A percentile compares a stretch with the other conserved stretches of the same genome.
phyloP scores from a whole-genome alignment of 2,888 invertebrate genomes.

The Leistus spinibarbis region DNA sequence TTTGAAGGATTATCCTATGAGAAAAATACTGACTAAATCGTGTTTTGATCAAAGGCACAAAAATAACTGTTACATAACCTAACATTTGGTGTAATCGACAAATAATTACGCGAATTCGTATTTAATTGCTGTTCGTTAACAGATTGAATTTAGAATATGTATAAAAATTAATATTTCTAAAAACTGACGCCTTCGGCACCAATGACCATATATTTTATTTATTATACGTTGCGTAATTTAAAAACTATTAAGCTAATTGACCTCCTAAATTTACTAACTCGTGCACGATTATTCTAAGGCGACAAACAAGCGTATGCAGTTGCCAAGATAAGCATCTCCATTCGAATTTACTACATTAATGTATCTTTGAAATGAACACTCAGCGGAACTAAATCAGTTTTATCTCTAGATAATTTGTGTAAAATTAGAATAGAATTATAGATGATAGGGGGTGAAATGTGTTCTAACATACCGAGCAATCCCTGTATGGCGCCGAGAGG shows the following conservation, averaged over 20 bases:
- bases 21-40: not conserved
- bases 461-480: slow-evolving; percentile 78
- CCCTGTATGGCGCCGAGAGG: slow-evolving; percentile 93
- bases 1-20: not conserved
- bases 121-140: not conserved
- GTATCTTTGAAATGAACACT: not conserved
- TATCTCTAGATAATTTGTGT: not conserved
- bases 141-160: not conserved
- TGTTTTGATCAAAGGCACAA: not conserved
- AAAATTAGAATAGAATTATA: too few relatives aligned
- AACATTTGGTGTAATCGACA: not conserved
- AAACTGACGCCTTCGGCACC: too few relatives aligned
- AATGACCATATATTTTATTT: too few relatives aligned
- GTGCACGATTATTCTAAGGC: too few relatives aligned
- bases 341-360: not conserved
- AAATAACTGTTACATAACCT: not conserved
- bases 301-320: not conserved
- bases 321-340: not conserved
- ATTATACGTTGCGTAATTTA: too few relatives aligned
- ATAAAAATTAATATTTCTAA: not conserved
- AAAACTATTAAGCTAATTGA: not conserved
- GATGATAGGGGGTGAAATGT: too few relatives aligned
- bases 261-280: not conserved
- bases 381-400: not conserved
- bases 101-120: not conserved